These are phyloP conservation scores for Marmota monax DNA, from an alignment of 2,113 vertebrate genomes.

Conservation along the genomic window DNA sequence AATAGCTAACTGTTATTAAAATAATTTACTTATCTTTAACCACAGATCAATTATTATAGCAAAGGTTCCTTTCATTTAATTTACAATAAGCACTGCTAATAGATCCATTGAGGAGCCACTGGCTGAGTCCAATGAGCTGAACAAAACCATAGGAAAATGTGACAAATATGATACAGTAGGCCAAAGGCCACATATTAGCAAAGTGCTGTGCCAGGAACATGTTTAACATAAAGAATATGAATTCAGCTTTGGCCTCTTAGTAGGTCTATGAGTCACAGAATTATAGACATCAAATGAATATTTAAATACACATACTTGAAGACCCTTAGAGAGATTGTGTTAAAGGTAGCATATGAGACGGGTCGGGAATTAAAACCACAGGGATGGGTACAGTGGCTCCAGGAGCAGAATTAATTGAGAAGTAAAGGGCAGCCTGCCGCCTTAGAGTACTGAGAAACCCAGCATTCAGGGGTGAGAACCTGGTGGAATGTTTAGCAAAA, in stretches of 20 bases:
- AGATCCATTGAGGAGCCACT: not conserved
- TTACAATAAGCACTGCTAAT: constrained; percentile 56
- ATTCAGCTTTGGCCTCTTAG: not conserved
- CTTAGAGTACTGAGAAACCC: not conserved
- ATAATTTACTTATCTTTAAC: constrained; percentile 70
- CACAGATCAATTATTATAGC: constrained; percentile 50
- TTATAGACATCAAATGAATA: not conserved
- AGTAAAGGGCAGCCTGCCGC: not conserved
- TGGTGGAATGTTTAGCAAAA: not conserved
- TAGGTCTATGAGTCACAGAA: not conserved
- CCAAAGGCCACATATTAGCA: not conserved
- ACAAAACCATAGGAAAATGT: not conserved
- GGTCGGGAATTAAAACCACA: not conserved
- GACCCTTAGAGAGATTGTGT: not conserved
- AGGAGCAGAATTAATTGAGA: not conserved
- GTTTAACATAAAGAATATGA: not conserved
- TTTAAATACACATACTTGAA: not conserved
- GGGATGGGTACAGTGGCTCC: not conserved
- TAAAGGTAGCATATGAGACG: not conserved
- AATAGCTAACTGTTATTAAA: constrained; percentile 68
- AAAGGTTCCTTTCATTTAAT: constrained; percentile 51
- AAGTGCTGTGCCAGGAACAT: not conserved
- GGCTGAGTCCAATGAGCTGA: not conserved
- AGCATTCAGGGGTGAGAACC: not conserved
- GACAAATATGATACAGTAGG: not conserved